Percentiles rank a stretch among this genome's conserved stretches.
Conservation (phyloP, 2,888 invertebrate genomes). For the Sarcophaga subvicina region DNA sequence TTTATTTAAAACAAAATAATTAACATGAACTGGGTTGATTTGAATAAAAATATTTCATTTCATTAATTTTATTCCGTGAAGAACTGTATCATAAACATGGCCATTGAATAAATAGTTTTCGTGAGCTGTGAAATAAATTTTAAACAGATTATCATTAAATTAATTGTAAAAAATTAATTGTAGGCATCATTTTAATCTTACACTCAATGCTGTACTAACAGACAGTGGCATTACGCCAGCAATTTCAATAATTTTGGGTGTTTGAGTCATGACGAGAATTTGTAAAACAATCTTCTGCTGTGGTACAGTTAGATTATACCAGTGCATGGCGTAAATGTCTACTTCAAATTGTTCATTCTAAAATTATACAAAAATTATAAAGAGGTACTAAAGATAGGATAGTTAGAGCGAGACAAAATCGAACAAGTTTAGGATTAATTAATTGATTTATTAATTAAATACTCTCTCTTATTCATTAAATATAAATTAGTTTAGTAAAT, state of each 20-base stretch:
- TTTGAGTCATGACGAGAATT: conserved; percentile 69
- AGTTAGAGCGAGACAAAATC: too few relatives aligned
- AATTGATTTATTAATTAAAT: too few relatives aligned
- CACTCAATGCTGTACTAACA: conserved; percentile 69
- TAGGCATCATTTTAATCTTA: conserved; percentile 7
- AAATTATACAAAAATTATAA: background rate
- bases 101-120: conserved; percentile 50
- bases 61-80: background rate
- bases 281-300: conserved; percentile 67
- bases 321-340: conserved; percentile 69
- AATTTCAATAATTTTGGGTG: conserved; percentile 61
- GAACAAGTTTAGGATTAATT: too few relatives aligned
- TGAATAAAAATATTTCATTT: too few relatives aligned
- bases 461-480: too few relatives aligned
- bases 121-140: conserved; percentile 40
- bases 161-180: too few relatives aligned
- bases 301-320: conserved; percentile 64
- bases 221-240: conserved; percentile 69
- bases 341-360: conserved; percentile 69
- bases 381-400: background rate
- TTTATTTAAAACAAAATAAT: too few relatives aligned
- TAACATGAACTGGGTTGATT: too few relatives aligned
- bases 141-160: background rate
- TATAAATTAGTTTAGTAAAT: too few relatives aligned
- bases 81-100: conserved; percentile 62